These are phyloP conservation scores for Coccyzus lansbergi DNA, from an alignment of 2,797 vertebrate genomes.

Conservation along the genomic window DNA sequence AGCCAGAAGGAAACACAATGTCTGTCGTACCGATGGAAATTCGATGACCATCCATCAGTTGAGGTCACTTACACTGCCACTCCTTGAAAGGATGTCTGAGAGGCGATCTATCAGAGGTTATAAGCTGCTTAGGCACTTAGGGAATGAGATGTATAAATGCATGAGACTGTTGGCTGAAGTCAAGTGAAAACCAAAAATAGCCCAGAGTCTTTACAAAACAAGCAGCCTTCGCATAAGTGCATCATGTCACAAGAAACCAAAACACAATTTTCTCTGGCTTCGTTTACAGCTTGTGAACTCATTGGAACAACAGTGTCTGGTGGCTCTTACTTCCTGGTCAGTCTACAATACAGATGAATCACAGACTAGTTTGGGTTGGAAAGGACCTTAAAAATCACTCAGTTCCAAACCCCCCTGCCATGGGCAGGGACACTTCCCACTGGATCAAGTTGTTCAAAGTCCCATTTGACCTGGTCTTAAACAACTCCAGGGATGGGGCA, in stretches of 20 bases:
- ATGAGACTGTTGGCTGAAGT: not conserved
- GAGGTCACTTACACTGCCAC: not conserved
- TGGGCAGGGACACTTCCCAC: too few species aligned
- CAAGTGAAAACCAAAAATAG: not conserved
- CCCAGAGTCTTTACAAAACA: not conserved
- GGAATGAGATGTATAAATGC: slow-evolving; percentile 15
- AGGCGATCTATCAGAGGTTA: not conserved
- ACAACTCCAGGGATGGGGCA: too few species aligned
- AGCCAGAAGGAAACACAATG: not conserved
- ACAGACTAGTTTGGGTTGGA: too few species aligned
- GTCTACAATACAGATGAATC: not conserved
- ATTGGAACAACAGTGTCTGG: not conserved
- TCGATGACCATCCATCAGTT: not conserved
- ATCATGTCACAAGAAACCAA: not conserved
- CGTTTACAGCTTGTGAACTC: not conserved
- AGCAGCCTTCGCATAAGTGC: not conserved
- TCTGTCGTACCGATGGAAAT: not conserved
- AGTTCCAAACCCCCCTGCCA: too few species aligned
- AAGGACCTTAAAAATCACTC: too few species aligned
- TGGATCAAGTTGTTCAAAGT: too few species aligned
- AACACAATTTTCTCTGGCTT: not conserved
- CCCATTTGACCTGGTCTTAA: too few species aligned
- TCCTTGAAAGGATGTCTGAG: not conserved
- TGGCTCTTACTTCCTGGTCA: not conserved
- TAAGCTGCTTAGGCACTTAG: not conserved